A percentile compares a stretch with the other conserved stretches of the same genome.
These are phyloP conservation scores for Palaemon carinicauda DNA, from an alignment of 1,140 invertebrate genomes.

Conservation along the genomic window DNA sequence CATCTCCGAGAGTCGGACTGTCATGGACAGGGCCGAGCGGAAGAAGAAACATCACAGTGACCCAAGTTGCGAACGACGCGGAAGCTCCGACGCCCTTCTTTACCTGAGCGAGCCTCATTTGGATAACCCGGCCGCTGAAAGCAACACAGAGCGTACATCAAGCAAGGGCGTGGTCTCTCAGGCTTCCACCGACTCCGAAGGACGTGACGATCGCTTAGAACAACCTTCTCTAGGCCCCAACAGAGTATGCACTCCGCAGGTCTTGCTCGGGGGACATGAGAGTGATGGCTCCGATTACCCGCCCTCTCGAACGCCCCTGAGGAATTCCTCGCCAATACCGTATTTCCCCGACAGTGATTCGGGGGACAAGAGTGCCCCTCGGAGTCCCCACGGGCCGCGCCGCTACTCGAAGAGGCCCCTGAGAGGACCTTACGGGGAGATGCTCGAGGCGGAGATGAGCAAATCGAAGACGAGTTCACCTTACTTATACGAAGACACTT, in stretches of 20 bases:
- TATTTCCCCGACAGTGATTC: conserved; percentile 59
- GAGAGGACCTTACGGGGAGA: conserved; percentile 81
- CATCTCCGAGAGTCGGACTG: not conserved
- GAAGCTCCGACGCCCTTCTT: conserved; percentile 21
- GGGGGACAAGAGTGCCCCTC: conserved; percentile 52
- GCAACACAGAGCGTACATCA: not conserved
- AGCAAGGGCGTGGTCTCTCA: conserved; percentile 53
- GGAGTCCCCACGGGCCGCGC: conserved; percentile 62
- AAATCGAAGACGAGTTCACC: conserved; percentile 70
- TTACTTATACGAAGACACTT: conserved; percentile 52
- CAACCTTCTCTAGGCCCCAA: conserved; percentile 16
- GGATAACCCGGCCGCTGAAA: not conserved
- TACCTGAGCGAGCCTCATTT: conserved; percentile 45
- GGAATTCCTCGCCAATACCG: conserved; percentile 53
- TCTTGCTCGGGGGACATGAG: conserved; percentile 54
- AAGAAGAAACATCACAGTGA: conserved; percentile 52
- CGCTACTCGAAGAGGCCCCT: conserved; percentile 79
- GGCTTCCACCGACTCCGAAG: conserved; percentile 59
- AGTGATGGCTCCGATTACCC: conserved; percentile 54
- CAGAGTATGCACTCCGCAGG: conserved; percentile 43
- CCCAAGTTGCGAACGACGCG: conserved; percentile 37
- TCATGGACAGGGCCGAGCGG: conserved; percentile 36
- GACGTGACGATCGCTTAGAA: conserved; percentile 45
- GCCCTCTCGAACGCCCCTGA: conserved; percentile 27
- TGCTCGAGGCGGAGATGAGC: conserved; percentile 84